A percentile compares a stretch with the other conserved stretches of the same genome.
phyloP scores from a whole-genome alignment of 2,888 invertebrate genomes.

The Chloroclystis v-ata region DNA sequence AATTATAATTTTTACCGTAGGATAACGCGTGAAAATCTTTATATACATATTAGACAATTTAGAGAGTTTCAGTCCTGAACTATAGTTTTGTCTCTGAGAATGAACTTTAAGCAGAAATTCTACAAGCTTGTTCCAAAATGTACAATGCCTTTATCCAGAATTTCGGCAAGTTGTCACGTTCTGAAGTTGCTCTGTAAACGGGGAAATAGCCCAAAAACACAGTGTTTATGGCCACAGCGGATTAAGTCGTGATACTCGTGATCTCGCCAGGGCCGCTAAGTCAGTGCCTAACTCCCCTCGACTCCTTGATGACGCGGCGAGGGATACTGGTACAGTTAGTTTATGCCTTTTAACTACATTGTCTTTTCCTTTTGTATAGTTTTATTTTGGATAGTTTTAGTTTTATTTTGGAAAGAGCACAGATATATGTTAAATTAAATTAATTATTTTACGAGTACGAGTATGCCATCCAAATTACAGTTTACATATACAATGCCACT shows the following conservation, averaged over 20 bases:
- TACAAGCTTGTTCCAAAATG: neutral
- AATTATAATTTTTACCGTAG: too few relatives aligned
- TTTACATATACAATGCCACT: too few relatives aligned
- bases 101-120: too few relatives aligned
- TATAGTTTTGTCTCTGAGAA: too few relatives aligned
- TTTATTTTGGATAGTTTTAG: neutral
- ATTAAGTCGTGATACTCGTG: conserved; percentile 12
- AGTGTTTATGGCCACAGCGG: conserved; percentile 10
- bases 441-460: too few relatives aligned
- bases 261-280: conserved; percentile 16
- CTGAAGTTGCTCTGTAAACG: conserved; percentile 3
- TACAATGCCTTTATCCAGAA: neutral
- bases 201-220: conserved; percentile 5
- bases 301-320: conserved; percentile 11
- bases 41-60: too few relatives aligned
- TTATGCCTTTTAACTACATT: too few relatives aligned
- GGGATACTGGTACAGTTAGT: conserved; percentile 8
- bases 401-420: conserved; percentile 1
- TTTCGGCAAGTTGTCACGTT: neutral
- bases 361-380: too few relatives aligned
- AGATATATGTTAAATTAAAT: too few relatives aligned
- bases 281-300: conserved; percentile 11
- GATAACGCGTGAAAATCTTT: too few relatives aligned
- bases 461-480: too few relatives aligned
- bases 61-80: too few relatives aligned